Conservation (phyloP, 2,888 invertebrate genomes). For the Furcula furcula region DNA sequence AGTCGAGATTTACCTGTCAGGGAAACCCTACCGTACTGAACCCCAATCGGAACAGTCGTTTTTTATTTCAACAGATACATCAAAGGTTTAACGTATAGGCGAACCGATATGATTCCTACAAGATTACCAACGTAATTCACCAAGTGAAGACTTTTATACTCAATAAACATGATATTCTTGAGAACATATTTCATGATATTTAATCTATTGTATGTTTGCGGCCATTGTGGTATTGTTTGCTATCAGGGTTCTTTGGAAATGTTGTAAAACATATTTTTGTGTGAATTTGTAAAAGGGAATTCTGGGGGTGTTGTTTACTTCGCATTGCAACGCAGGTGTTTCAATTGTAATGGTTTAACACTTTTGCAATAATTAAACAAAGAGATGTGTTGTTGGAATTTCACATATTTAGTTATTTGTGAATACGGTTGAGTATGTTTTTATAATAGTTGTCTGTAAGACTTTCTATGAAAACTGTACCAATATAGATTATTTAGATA, state of each 20-base stretch:
- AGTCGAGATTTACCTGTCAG: neutral
- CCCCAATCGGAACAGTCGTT: constrained; percentile 42
- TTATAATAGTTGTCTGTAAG: too few relatives aligned
- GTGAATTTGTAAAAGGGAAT: neutral
- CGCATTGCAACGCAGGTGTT: neutral
- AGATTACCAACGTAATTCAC: constrained; percentile 59
- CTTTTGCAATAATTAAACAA: too few relatives aligned
- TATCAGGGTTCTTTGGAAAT: constrained; percentile 23
- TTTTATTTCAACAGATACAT: constrained; percentile 67
- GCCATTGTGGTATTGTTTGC: constrained; percentile 22
- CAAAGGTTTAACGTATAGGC: constrained; percentile 63
- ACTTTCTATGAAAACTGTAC: too few relatives aligned
- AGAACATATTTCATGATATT: constrained; percentile 36
- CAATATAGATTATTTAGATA: too few relatives aligned
- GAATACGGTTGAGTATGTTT: too few relatives aligned
- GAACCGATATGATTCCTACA: constrained; percentile 49
- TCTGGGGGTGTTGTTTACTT: neutral
- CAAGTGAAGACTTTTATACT: constrained; percentile 54
- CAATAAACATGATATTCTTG: constrained; percentile 68
- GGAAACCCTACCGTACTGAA: constrained; percentile 31
- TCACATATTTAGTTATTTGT: too few relatives aligned
- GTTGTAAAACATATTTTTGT: constrained; percentile 7
- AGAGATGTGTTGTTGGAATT: too few relatives aligned
- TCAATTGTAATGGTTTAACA: too few relatives aligned
- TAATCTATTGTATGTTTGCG: constrained; percentile 32